Evolutionary conservation across 2,888 invertebrate genomes (phyloP).

Genomic region (Elmis aenea): DNA sequence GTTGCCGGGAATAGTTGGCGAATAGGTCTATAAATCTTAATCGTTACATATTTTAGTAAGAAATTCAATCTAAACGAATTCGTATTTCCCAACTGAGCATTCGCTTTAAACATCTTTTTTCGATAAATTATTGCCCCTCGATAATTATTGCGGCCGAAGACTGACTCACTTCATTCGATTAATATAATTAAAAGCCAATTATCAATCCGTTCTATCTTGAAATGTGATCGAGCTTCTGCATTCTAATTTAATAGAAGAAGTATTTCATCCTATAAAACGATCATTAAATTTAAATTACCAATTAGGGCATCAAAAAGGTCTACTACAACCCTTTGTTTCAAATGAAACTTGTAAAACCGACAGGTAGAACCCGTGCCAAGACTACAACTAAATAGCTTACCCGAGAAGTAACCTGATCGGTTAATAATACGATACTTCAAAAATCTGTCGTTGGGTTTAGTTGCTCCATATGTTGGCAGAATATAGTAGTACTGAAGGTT

Average conservation of each 20-base stretch:
- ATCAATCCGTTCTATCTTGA: slow-evolving; percentile 13
- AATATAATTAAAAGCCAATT: slow-evolving; percentile 16
- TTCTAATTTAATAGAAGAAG: slow-evolving; percentile 9
- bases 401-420: slow-evolving; percentile 13
- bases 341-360: slow-evolving; percentile 2
- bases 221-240: slow-evolving; percentile 13
- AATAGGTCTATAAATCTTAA: slow-evolving; percentile 15
- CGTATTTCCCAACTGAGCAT: slow-evolving; percentile 10
- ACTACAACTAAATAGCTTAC: neutral
- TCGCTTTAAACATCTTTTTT: slow-evolving; percentile 14
- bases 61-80: slow-evolving; percentile 17
- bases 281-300: slow-evolving; percentile 14
- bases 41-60: slow-evolving; percentile 16
- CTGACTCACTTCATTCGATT: slow-evolving; percentile 16
- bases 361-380: neutral
- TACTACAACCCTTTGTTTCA: slow-evolving; percentile 8
- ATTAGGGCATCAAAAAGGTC: slow-evolving; percentile 12
- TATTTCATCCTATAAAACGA: slow-evolving; percentile 11
- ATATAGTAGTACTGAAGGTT: too few species aligned
- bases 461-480: slow-evolving; percentile 6
- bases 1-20: too few species aligned
- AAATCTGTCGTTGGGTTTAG: slow-evolving; percentile 14
- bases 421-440: slow-evolving; percentile 6
- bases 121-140: slow-evolving; percentile 8
- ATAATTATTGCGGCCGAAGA: slow-evolving; percentile 8